These are phyloP conservation scores for Rhynchotus rufescens DNA, from an alignment of 2,797 vertebrate species.

Conservation along the genomic window DNA sequence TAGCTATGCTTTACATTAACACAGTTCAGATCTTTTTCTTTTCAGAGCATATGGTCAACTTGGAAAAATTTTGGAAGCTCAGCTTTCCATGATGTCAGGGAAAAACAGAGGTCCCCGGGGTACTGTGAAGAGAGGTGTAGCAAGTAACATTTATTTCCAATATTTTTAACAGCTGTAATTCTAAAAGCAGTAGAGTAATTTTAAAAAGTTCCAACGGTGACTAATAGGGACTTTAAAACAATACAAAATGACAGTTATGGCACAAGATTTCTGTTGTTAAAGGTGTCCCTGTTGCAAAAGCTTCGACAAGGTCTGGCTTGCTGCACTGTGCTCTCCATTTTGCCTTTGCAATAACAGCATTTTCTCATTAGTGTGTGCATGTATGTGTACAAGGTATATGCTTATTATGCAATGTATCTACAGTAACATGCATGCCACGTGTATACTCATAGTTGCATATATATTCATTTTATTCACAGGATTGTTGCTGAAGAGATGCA, in stretches of 20 bases:
- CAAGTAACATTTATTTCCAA: conserved; percentile 10
- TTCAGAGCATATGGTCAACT: not conserved
- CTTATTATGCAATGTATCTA: not conserved
- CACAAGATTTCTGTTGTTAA: not conserved
- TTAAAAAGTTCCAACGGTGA: not conserved
- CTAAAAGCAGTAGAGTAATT: not conserved
- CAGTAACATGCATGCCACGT: not conserved
- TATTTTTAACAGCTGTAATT: conserved; percentile 33
- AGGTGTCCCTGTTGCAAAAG: not conserved
- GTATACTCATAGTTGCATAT: accelerated
- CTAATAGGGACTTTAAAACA: conserved; percentile 5
- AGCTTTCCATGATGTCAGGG: conserved; percentile 49
- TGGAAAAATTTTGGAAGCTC: conserved; percentile 33
- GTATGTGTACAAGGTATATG: accelerated
- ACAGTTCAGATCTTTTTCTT: conserved; percentile 22
- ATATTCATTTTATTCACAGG: conserved; percentile 72
- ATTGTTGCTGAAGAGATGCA: conserved; percentile 91
- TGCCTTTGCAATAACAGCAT: not conserved
- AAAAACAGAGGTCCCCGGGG: conserved; percentile 4
- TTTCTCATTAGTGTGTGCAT: accelerated
- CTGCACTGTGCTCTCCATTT: not conserved
- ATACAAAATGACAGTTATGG: not conserved
- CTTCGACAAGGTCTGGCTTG: not conserved
- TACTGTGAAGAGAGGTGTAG: conserved; percentile 28
- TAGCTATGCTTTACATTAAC: conserved; percentile 20